phyloP scores from a whole-genome alignment of 2,888 invertebrate species.

The Incurvaria masculella region DNA sequence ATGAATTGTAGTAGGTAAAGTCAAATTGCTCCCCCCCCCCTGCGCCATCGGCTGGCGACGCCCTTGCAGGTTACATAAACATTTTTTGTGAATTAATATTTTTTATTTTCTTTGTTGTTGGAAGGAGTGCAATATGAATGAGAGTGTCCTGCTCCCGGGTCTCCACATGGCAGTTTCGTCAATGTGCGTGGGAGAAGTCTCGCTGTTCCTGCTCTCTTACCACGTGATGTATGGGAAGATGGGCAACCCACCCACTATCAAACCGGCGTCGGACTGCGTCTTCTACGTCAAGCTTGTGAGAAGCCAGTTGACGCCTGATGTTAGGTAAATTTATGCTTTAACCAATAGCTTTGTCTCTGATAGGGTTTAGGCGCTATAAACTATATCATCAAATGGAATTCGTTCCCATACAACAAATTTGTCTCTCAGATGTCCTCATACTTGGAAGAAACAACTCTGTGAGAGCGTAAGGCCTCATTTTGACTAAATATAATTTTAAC shows the following conservation, averaged over 20 bases:
- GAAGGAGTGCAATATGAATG: constrained; percentile 39
- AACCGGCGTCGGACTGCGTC: constrained; percentile 66
- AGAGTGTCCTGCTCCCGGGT: constrained; percentile 57
- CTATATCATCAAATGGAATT: no score
- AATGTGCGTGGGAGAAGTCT: constrained; percentile 77
- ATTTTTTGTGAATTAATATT: neutral
- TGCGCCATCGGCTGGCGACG: no score
- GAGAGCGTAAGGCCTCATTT: no score
- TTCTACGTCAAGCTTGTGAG: constrained; percentile 69
- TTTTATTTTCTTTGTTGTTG: neutral
- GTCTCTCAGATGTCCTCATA: no score
- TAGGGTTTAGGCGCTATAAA: neutral
- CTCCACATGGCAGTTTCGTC: constrained; percentile 67
- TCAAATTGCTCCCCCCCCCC: no score
- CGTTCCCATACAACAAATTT: no score
- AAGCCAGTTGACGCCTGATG: constrained; percentile 44
- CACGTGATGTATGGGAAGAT: constrained; percentile 69
- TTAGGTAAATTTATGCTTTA: constrained; percentile 23
- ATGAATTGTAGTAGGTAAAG: no score
- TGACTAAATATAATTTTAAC: no score
- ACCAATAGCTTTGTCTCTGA: constrained; percentile 26
- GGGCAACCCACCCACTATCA: constrained; percentile 79
- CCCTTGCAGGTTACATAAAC: no score
- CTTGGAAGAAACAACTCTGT: no score
- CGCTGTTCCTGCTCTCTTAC: constrained; percentile 73